Evolutionary conservation across 2,797 vertebrate genomes (phyloP).

Genomic region (Coregonus ussuriensis): DNA sequence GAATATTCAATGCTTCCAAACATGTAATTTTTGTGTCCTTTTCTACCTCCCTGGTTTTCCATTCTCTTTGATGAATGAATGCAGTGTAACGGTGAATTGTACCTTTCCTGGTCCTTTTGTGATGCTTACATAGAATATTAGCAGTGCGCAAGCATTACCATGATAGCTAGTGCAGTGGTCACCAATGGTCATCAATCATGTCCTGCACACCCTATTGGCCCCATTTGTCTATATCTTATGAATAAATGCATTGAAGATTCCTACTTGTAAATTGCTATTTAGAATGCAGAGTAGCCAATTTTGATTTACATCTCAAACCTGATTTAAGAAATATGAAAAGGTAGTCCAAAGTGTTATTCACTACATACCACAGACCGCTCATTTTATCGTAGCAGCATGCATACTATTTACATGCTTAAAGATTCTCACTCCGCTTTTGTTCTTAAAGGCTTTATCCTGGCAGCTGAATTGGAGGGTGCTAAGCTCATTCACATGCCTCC

Average conservation of each 20-base stretch:
- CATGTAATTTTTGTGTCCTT: background rate
- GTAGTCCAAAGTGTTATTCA: background rate
- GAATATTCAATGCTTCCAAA: background rate
- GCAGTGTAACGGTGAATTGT: too few relatives aligned
- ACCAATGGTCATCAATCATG: too few relatives aligned
- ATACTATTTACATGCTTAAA: slow-evolving; percentile 47
- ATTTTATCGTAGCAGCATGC: background rate
- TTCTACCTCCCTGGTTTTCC: background rate
- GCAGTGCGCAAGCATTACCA: background rate
- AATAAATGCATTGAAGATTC: background rate
- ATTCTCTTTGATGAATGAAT: too few relatives aligned
- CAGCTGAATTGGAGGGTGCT: slow-evolving; percentile 67
- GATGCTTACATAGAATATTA: background rate
- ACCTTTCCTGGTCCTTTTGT: background rate
- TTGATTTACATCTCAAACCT: background rate
- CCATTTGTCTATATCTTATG: background rate
- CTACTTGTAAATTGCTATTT: background rate
- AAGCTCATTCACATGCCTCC: slow-evolving; percentile 75
- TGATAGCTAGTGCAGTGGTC: background rate
- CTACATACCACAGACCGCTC: background rate
- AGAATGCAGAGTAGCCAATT: background rate
- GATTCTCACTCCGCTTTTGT: slow-evolving; percentile 39
- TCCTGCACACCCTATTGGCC: too few relatives aligned
- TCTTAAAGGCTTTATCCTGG: slow-evolving; percentile 57
- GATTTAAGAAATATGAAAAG: background rate